A percentile compares a stretch with the other conserved stretches of the same genome.
Conservation (phyloP, 2,797 vertebrate genomes). For the Pelochelys cantorii region DNA sequence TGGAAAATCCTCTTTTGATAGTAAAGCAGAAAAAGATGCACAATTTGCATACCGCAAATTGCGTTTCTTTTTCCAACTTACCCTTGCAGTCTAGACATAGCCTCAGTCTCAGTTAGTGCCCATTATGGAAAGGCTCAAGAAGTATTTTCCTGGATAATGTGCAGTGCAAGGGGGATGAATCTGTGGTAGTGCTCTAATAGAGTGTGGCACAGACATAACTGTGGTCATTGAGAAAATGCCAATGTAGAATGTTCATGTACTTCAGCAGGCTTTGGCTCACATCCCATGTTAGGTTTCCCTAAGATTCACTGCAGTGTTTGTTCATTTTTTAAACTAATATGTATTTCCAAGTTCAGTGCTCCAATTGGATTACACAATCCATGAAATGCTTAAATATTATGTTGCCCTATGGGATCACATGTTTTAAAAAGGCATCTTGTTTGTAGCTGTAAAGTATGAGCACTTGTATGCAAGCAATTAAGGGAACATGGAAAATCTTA, state of each 20-base stretch:
- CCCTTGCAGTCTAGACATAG: too few relatives aligned
- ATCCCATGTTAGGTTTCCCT: not conserved
- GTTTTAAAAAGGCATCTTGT: not conserved
- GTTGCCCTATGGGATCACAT: not conserved
- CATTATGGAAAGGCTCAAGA: not conserved
- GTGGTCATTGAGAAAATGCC: not conserved
- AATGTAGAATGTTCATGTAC: conserved; percentile 15
- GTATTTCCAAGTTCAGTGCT: not conserved
- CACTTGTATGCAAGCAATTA: not conserved
- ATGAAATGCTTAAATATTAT: not conserved
- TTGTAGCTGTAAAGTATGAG: not conserved
- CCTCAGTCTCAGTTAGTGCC: not conserved
- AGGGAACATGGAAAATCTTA: not conserved
- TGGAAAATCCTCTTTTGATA: too few relatives aligned
- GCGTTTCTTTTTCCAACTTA: too few relatives aligned
- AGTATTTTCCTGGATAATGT: not conserved
- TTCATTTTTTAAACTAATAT: not conserved
- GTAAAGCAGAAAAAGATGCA: too few relatives aligned
- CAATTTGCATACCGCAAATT: too few relatives aligned
- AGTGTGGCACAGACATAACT: conserved; percentile 44
- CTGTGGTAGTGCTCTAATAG: conserved; percentile 33
- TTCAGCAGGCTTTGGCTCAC: not conserved
- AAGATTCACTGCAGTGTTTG: not conserved
- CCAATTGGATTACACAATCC: rapidly evolving
- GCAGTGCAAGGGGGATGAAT: not conserved